A percentile compares a stretch with the other conserved stretches of the same genome.
These are phyloP conservation scores for Drosophila limbata DNA, from an alignment of 2,888 invertebrate genomes.

Conservation along the genomic window DNA sequence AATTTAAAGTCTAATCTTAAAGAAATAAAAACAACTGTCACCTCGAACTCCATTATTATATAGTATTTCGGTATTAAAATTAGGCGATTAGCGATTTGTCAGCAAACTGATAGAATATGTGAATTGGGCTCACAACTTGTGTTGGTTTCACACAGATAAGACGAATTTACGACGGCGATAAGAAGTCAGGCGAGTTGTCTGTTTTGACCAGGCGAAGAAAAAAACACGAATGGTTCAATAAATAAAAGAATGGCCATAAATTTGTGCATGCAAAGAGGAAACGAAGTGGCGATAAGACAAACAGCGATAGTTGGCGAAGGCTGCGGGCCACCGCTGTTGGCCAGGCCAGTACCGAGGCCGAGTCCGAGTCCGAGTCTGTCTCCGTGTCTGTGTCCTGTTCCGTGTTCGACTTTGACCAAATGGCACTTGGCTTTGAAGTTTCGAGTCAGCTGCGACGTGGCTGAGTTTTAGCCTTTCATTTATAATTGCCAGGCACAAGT, in stretches of 20 bases:
- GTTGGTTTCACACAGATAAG: conserved; percentile 9
- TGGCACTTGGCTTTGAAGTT: conserved; percentile 26
- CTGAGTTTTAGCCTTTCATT: conserved; percentile 44
- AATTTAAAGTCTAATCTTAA: too few relatives aligned
- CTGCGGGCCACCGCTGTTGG: conserved; percentile 24
- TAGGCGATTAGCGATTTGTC: conserved; percentile 4
- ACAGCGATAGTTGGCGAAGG: conserved; percentile 31
- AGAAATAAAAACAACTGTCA: not conserved
- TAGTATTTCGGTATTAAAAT: not conserved
- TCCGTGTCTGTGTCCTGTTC: not conserved
- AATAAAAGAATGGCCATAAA: conserved; percentile 63
- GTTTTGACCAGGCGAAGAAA: not conserved
- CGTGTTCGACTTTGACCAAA: conserved; percentile 1
- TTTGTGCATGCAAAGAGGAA: conserved; percentile 41
- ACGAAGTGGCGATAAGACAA: conserved; percentile 35
- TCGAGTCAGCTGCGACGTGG: conserved; percentile 22
- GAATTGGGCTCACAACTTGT: not conserved
- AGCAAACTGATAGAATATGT: not conserved
- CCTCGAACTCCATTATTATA: not conserved
- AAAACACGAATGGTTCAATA: conserved; percentile 48
- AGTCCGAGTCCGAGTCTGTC: not conserved
- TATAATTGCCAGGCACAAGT: conserved; percentile 37
- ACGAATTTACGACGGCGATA: conserved; percentile 26
- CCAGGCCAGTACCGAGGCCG: not conserved
- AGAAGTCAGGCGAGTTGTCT: conserved; percentile 20